Evolutionary conservation across 1,140 invertebrate species (phyloP), one percentile per base, ranked within the genome.

Genomic region (Calliphora vicina): DNA sequence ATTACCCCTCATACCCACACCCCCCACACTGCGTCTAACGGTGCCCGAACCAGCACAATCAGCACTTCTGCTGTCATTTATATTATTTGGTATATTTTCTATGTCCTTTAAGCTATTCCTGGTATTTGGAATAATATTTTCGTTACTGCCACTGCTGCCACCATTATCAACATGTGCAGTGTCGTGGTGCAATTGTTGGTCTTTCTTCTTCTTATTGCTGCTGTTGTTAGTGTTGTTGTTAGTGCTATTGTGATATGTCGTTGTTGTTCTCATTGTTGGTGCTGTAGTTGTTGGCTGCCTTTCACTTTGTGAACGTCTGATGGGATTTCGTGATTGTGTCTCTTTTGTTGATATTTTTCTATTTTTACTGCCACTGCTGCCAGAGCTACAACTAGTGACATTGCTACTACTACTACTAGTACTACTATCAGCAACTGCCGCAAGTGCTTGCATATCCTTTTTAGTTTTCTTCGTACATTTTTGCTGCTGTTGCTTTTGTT

Each of bases 301-400:
- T 86, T 90, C 89, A 82, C 89, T 90, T 84, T 90, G 88, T 83
- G 89, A 87, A 84, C 88, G 88, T 88, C 88, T 89, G 87, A 90
- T 88, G 88, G 88, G 87, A 87, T 89, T 88, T 88, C 88, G 88
- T 86, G 88, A 90, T 88, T 87, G 88, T 88, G 87, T 88, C 87
- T 85, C 85, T 86, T 81, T 67, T 76, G 74, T 29, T 73, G 82
- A 20, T 35, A 35, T 35, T 83, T 82, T 83, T 85, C 81, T 83
- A 84, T 80, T 43, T 83, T 80, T 67, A 57, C 73, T 81, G 13
- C 73, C 17, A 42, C 25, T 43, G 27, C 80, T 13, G 78, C 84
- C 13, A 27, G 17, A 23, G 25, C 71, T 72, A 72, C 71, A 25
- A 72, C 71, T 72, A 20, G 3, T 20, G 25, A 6, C 25, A 9